A percentile compares a stretch with the other conserved stretches of the same genome.
Conservation (phyloP, 2,888 invertebrate genomes). For the Sinhomidia bicolor region DNA sequence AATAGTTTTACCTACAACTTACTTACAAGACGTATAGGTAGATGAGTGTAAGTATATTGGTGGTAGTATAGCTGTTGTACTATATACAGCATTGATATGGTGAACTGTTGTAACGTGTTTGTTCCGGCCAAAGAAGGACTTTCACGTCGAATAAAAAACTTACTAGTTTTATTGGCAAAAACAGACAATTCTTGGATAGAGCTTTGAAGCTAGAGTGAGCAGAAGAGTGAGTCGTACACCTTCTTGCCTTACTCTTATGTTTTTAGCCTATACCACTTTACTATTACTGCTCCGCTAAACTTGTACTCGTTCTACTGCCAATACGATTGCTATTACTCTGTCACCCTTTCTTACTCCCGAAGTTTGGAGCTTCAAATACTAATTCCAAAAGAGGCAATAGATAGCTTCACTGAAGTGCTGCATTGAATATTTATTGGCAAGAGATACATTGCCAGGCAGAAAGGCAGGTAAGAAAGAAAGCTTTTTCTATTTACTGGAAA, state of each 20-base stretch:
- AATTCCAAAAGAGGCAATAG: constrained; percentile 51
- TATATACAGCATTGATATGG: too few species aligned
- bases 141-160: constrained; percentile 44
- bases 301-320: neutral
- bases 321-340: constrained; percentile 31
- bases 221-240: neutral
- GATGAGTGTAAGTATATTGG: too few species aligned
- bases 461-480: constrained; percentile 27
- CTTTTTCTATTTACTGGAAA: constrained; percentile 41
- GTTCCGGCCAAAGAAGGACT: constrained; percentile 47
- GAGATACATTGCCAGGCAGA: neutral
- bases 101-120: constrained; percentile 38
- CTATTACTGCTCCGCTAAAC: neutral
- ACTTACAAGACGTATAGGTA: too few species aligned
- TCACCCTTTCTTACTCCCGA: constrained; percentile 44
- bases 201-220: neutral
- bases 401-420: constrained; percentile 41
- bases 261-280: too few species aligned
- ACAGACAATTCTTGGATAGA: constrained; percentile 10
- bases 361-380: constrained; percentile 50
- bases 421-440: constrained; percentile 49
- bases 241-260: too few species aligned
- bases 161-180: constrained; percentile 29
- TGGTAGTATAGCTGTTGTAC: too few species aligned
- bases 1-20: too few species aligned